A percentile compares a stretch with the other conserved stretches of the same genome.
Conservation (phyloP, 2,888 invertebrate genomes). For the Sinohyriopsis cumingii region DNA sequence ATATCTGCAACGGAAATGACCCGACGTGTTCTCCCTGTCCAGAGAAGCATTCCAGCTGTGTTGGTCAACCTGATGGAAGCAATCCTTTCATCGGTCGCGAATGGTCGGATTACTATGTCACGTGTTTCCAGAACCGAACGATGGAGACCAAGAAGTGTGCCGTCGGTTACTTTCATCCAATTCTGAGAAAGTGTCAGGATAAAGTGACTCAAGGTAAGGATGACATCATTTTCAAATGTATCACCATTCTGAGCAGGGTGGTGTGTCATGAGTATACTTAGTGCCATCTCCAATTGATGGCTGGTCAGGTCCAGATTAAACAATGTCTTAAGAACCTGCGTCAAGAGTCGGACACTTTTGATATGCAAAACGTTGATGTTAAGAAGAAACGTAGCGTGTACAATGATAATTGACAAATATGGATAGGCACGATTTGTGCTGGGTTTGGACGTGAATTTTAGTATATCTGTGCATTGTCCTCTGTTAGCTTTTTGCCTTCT, state of each 20-base stretch:
- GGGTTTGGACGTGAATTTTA: too few relatives aligned
- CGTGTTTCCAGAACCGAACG: slow-evolving; percentile 20
- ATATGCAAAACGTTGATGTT: too few relatives aligned
- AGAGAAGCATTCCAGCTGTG: slow-evolving; percentile 18
- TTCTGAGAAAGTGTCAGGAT: slow-evolving; percentile 8
- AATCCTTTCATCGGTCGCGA: slow-evolving; percentile 15
- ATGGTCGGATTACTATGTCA: slow-evolving; percentile 18
- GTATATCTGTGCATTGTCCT: too few relatives aligned
- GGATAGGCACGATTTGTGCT: too few relatives aligned
- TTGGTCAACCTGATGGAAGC: slow-evolving; percentile 16
- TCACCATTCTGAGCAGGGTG: too few relatives aligned
- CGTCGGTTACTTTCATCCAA: slow-evolving; percentile 23
- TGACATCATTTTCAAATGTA: too few relatives aligned
- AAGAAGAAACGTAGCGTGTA: too few relatives aligned
- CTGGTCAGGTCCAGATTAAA: too few relatives aligned
- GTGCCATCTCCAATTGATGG: too few relatives aligned
- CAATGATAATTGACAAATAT: too few relatives aligned
- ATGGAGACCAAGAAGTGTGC: slow-evolving; percentile 11
- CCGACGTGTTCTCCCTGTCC: slow-evolving; percentile 16
- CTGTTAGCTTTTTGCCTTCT: too few relatives aligned
- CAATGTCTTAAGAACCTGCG: neutral
- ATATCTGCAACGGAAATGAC: slow-evolving; percentile 5
- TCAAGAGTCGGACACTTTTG: slow-evolving; percentile 11
- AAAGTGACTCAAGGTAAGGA: slow-evolving; percentile 28
- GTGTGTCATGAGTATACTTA: too few relatives aligned